Evolutionary conservation across 2,797 vertebrate genomes (phyloP), one percentile per base, ranked within the genome.

Genomic region (Pangasius sanitwongsei): DNA sequence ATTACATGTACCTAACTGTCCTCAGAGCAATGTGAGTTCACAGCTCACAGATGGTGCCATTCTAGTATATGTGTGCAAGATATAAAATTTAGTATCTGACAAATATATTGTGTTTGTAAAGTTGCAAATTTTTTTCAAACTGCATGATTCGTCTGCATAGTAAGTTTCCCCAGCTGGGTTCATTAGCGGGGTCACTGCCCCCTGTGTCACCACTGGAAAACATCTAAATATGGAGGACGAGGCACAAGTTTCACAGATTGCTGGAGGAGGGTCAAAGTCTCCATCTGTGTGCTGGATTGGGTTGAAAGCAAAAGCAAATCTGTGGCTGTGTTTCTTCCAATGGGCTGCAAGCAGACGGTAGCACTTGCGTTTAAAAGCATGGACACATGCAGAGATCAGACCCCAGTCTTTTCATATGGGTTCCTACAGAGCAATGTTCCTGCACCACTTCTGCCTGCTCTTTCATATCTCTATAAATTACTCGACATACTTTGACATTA

Each of bases 271-370:
- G 83, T 83, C 74, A 65, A 87, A 78, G 75, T 34, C 90, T 48
- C 83, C 89, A 90, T 92, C 90, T 91, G 90, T 91, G 88, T 44
- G 88, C 55, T 65, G 88, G 87, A 91, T 89, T 81, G n/a, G 82
- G 90, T 90, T 89, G 74, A 90, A 87, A 90, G 85, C 57, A 57
- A 86, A 48, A 48, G 83, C 53, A 86, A 77, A 88, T 86, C 86
- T 55, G 87, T n/a, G 57, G 50, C 86, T 82, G 69, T 63, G 75
- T 84, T 75, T 85, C 31, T 90, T 86, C 89, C 34, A 55, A 28
- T 85, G 72, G 78, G 86, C 77, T 80, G 87, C 83, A 65, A 78
- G 81, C 86, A 91, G 59, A 88, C 74, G 88, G 81, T 16, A 23
- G 31, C n/a, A 80, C 77, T 34, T 65, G 81, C 41, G 87, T 85